phyloP scores from a whole-genome alignment of 2,888 invertebrate species.

The Tipula helvola region DNA sequence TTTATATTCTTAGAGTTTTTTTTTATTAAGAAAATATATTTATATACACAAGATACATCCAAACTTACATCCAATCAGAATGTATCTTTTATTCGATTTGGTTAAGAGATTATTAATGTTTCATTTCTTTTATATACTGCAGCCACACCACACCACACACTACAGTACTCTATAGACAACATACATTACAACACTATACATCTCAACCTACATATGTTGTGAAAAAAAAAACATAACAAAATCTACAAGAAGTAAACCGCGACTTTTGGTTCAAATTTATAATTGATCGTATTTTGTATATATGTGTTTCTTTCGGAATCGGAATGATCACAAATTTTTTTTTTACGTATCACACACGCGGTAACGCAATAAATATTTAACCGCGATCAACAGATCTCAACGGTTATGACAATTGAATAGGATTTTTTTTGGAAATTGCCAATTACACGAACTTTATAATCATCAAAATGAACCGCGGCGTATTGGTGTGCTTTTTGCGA shows the following conservation, averaged over 20 bases:
- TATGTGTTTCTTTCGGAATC: neutral
- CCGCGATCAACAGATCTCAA: neutral
- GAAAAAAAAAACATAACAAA: neutral
- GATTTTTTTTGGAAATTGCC: neutral
- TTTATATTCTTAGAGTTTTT: constrained; percentile 14
- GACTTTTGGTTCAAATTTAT: neutral
- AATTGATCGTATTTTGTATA: neutral
- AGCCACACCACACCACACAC: neutral
- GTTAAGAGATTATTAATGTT: constrained; percentile 6
- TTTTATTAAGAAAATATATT: neutral
- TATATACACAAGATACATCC: neutral
- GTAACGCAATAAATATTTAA: neutral
- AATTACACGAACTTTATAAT: neutral
- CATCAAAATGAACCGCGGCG: neutral
- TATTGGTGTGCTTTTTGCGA: neutral
- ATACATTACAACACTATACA: neutral
- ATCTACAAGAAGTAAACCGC: neutral
- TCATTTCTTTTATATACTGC: neutral
- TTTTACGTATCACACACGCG: neutral
- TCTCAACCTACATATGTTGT: neutral
- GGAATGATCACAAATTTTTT: neutral
- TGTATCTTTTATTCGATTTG: constrained; percentile 4
- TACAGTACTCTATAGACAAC: neutral
- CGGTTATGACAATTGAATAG: neutral
- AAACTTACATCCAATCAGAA: constrained; percentile 7